Conservation (phyloP, 2,888 invertebrate genomes). For the Gortyna flavago region DNA sequence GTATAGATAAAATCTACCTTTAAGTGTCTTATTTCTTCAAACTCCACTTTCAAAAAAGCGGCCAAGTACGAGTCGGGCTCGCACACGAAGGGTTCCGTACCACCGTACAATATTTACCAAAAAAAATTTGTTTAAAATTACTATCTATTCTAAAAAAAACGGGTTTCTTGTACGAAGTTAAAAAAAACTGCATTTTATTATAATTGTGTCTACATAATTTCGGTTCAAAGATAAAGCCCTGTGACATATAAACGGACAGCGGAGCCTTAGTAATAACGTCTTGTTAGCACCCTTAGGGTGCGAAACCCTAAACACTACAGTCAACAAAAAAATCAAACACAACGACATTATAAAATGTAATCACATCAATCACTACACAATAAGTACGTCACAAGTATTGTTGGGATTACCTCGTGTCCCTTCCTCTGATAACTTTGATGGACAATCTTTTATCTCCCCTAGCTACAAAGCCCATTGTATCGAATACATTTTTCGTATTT, state of each 20-base stretch:
- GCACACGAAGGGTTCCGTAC: not conserved
- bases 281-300: not conserved
- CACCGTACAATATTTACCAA: not conserved
- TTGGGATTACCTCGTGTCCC: conserved; percentile 60
- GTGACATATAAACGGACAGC: not conserved
- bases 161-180: not conserved
- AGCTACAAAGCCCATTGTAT: conserved; percentile 61
- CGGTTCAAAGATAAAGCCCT: not conserved
- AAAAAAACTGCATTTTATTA: not conserved
- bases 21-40: not conserved
- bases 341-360: conserved; percentile 65
- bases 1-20: not conserved
- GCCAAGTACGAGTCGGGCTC: not conserved
- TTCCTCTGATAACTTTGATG: conserved; percentile 64
- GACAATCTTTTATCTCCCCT: conserved; percentile 69
- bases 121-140: not conserved
- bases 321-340: conserved; percentile 42
- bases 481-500: conserved; percentile 64
- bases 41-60: conserved; percentile 12
- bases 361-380: conserved; percentile 69
- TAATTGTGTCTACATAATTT: not conserved
- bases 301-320: conserved; percentile 8
- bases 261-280: not conserved
- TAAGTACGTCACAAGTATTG: conserved; percentile 61
- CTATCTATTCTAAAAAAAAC: not conserved